Percentiles rank a stretch among this genome's conserved stretches.
Conservation (phyloP, 2,113 vertebrate species). For the Embiotoca jacksoni region DNA sequence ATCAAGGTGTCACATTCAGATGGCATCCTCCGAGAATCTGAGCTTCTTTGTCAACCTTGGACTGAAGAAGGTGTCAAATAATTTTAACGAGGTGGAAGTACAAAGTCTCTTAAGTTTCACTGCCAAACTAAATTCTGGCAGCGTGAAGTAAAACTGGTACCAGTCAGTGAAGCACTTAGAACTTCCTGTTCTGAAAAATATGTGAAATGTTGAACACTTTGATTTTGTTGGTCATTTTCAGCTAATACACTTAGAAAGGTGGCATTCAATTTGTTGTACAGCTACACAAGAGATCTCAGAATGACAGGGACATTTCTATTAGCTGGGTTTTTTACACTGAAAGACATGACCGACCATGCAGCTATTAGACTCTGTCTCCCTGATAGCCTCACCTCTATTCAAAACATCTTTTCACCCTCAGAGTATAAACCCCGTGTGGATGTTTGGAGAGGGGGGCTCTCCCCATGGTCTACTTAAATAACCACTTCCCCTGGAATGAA, state of each 20-base stretch:
- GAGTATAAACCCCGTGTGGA: slow-evolving; percentile 59
- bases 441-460: slow-evolving; percentile 70
- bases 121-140: slow-evolving; percentile 64
- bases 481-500: slow-evolving; percentile 79
- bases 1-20: slow-evolving; percentile 61
- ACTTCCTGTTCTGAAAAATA: slow-evolving; percentile 24
- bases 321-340: not conserved
- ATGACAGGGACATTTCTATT: slow-evolving; percentile 1
- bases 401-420: slow-evolving; percentile 70
- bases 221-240: slow-evolving; percentile 13
- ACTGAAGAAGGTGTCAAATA: slow-evolving; percentile 60
- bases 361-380: slow-evolving; percentile 21
- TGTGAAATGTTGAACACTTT: slow-evolving; percentile 8
- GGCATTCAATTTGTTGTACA: slow-evolving; percentile 9
- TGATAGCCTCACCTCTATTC: slow-evolving; percentile 47
- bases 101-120: slow-evolving; percentile 42
- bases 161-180: slow-evolving; percentile 16
- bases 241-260: not conserved
- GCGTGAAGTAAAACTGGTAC: slow-evolving; percentile 25
- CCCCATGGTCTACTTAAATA: slow-evolving; percentile 76
- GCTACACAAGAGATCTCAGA: slow-evolving; percentile 3
- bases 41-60: slow-evolving; percentile 70
- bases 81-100: slow-evolving; percentile 59
- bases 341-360: slow-evolving; percentile 15
- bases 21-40: slow-evolving; percentile 65